Percentiles rank a stretch among this genome's conserved stretches.
phyloP scores from a whole-genome alignment of 2,797 vertebrate genomes.

The Myripristis jacobus region DNA sequence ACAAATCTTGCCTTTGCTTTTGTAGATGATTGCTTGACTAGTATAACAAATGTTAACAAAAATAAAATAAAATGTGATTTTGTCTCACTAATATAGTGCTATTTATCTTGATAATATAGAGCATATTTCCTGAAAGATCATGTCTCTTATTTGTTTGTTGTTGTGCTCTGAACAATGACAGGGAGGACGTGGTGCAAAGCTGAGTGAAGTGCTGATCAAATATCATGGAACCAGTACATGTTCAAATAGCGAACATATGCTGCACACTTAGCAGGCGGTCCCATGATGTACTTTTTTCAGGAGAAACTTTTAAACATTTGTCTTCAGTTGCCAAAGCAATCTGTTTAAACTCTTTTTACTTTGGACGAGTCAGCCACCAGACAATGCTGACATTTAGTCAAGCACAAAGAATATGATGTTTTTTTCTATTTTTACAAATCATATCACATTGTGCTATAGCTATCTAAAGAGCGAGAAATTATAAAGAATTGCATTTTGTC shows the following conservation, averaged over 20 bases:
- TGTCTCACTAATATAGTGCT: slow-evolving; percentile 6
- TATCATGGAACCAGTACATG: not conserved
- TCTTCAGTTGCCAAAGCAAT: no score
- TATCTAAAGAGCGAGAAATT: no score
- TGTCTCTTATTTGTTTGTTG: slow-evolving; percentile 12
- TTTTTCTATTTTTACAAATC: no score
- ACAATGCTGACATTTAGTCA: no score
- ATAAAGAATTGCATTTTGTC: no score
- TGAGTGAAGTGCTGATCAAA: not conserved
- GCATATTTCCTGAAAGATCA: not conserved
- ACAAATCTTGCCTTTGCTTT: not conserved
- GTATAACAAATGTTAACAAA: not conserved
- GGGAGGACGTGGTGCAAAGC: not conserved
- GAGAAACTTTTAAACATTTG: no score
- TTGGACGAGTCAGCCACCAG: no score
- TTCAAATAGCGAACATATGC: not conserved
- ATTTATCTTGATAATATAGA: not conserved
- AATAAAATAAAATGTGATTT: not conserved
- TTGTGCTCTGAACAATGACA: not conserved
- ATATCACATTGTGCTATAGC: no score
- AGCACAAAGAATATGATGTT: no score
- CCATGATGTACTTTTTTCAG: no score
- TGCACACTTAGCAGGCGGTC: no score
- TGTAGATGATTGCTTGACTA: not conserved
- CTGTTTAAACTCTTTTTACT: no score